Evolutionary conservation across 2,113 vertebrate species (phyloP).

Genomic region (Chamaea fasciata): DNA sequence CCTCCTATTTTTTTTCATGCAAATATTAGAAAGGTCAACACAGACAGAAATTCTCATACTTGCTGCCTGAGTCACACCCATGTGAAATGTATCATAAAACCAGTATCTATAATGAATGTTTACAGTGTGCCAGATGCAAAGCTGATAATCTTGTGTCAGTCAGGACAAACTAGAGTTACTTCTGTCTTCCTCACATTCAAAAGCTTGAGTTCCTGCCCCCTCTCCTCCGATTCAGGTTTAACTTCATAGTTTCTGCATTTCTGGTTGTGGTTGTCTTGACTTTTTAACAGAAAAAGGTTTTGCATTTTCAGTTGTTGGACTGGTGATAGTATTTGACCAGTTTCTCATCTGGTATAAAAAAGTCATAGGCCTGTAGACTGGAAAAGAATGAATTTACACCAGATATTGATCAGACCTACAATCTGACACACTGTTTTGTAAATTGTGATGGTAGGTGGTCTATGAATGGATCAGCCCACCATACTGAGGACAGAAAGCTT

Average conservation of each 20-base stretch:
- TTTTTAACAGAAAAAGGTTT: not conserved
- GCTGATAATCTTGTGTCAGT: not conserved
- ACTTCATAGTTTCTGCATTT: slow-evolving; percentile 37
- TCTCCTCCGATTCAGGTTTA: not conserved
- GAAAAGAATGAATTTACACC: not conserved
- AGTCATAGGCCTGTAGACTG: not conserved
- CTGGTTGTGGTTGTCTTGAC: not conserved
- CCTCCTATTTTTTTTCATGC: slow-evolving; percentile 10
- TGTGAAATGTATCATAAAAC: slow-evolving; percentile 35
- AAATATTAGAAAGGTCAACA: slow-evolving; percentile 40
- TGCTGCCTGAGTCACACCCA: slow-evolving; percentile 9
- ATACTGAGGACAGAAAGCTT: not conserved
- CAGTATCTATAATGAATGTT: not conserved
- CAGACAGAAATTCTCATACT: slow-evolving; percentile 6
- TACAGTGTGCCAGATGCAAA: slow-evolving; percentile 22
- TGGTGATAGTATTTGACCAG: not conserved
- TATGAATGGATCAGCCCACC: not conserved
- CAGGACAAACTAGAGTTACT: not conserved
- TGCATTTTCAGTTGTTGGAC: not conserved
- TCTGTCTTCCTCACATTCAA: not conserved
- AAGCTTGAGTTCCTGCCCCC: not conserved
- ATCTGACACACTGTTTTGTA: not conserved
- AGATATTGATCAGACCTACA: not conserved
- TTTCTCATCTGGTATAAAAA: not conserved
- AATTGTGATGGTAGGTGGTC: not conserved